Evolutionary conservation across 2,113 vertebrate genomes (phyloP).

Genomic region (Odocoileus hemionus): DNA sequence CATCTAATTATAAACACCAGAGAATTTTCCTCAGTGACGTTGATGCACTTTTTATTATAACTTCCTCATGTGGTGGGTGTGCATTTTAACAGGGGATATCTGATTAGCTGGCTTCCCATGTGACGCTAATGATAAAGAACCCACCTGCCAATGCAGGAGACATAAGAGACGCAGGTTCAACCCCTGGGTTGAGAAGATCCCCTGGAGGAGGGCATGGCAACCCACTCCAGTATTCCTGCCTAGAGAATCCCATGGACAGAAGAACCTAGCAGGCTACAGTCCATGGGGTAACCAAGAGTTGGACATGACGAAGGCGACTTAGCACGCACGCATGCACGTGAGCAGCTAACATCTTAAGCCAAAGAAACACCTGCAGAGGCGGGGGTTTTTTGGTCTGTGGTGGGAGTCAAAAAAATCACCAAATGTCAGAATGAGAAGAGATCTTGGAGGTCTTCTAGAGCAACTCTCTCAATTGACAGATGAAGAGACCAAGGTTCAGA

Average conservation of each 20-base stretch:
- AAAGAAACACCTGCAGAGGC: background rate
- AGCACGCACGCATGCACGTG: background rate
- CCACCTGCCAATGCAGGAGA: background rate
- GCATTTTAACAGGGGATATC: background rate
- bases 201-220: background rate
- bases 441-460: background rate
- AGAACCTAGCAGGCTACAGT: background rate
- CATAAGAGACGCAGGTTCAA: background rate
- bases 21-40: background rate
- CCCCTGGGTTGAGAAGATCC: background rate
- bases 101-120: background rate
- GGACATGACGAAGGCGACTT: background rate
- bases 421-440: background rate
- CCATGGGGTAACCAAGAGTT: background rate
- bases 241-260: background rate
- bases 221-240: background rate
- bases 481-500: background rate
- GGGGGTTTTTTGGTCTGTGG: background rate
- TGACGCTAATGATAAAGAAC: background rate
- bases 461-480: background rate
- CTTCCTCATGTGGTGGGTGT: background rate
- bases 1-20: background rate
- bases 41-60: background rate
- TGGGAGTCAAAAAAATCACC: slow-evolving; percentile 27
- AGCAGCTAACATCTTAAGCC: background rate